These are phyloP conservation scores for Speoplatyrhinus poulsoni DNA, from an alignment of 2,113 vertebrate genomes.

Conservation along the genomic window DNA sequence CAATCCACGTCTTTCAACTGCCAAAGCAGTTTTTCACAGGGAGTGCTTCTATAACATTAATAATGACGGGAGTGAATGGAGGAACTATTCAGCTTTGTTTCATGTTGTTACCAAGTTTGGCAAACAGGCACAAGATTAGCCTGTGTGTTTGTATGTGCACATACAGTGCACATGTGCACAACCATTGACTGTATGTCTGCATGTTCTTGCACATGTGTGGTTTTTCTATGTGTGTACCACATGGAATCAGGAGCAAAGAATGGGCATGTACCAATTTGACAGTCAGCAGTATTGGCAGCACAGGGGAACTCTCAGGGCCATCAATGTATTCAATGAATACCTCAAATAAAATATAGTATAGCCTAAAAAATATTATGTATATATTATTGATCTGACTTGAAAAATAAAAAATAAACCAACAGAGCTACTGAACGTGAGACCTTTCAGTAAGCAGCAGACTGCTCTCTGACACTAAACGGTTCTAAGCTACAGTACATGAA, in stretches of 20 bases:
- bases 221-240: background rate
- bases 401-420: too few species aligned
- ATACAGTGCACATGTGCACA: background rate
- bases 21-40: background rate
- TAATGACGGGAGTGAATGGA: background rate
- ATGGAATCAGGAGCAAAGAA: constrained; percentile 8
- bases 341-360: background rate
- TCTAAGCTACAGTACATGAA: too few species aligned
- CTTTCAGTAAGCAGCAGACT: too few species aligned
- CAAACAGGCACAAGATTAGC: constrained; percentile 9
- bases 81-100: constrained; percentile 2
- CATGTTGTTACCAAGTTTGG: constrained; percentile 9
- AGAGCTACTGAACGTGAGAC: too few species aligned
- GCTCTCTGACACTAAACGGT: too few species aligned
- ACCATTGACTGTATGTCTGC: background rate
- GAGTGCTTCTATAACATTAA: background rate
- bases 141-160: background rate
- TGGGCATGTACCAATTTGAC: background rate
- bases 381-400: too few species aligned
- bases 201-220: background rate
- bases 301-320: too few species aligned
- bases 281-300: background rate
- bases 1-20: too few species aligned
- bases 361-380: too few species aligned
- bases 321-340: too few species aligned